These are phyloP conservation scores for Macrosoma leucophasiata DNA, from an alignment of 2,888 invertebrate genomes.

Conservation along the genomic window DNA sequence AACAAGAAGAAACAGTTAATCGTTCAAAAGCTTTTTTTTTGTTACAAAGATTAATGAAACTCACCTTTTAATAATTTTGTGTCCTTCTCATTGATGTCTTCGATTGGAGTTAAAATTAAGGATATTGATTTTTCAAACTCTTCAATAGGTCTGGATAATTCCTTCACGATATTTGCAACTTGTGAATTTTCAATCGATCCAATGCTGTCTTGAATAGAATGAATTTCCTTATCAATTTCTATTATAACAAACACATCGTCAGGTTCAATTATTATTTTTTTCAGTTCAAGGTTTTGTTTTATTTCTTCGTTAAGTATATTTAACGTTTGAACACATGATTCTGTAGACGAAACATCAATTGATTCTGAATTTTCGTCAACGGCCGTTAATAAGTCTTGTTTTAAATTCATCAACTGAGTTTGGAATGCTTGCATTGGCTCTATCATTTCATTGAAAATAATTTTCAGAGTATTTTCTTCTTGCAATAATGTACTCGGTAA, in stretches of 20 bases:
- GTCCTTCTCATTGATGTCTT: conserved; percentile 23
- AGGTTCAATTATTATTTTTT: conserved; percentile 31
- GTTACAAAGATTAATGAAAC: too few relatives aligned
- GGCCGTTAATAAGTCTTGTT: conserved; percentile 46
- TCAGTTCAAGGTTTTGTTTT: conserved; percentile 39
- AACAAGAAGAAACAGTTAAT: too few relatives aligned
- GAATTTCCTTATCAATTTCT: conserved; percentile 52
- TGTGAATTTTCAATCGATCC: conserved; percentile 42
- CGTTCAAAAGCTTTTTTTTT: too few relatives aligned
- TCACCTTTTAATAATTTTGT: conserved; percentile 40
- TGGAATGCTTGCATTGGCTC: conserved; percentile 49
- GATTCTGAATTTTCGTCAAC: conserved; percentile 44
- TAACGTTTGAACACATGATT: conserved; percentile 51
- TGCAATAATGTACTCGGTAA: conserved; percentile 32
- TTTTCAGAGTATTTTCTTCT: conserved; percentile 37
- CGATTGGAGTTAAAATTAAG: conserved; percentile 34
- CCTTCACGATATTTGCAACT: conserved; percentile 32
- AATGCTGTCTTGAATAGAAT: conserved; percentile 48
- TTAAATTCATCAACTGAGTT: conserved; percentile 43
- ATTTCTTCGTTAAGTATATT: conserved; percentile 54
- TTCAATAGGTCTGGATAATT: conserved; percentile 42
- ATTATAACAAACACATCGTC: conserved; percentile 44
- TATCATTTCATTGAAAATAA: conserved; percentile 44
- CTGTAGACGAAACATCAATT: conserved; percentile 45
- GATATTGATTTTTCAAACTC: conserved; percentile 45